Conservation (phyloP, 2,888 invertebrate genomes). For the Steinernema carpocapsae region DNA sequence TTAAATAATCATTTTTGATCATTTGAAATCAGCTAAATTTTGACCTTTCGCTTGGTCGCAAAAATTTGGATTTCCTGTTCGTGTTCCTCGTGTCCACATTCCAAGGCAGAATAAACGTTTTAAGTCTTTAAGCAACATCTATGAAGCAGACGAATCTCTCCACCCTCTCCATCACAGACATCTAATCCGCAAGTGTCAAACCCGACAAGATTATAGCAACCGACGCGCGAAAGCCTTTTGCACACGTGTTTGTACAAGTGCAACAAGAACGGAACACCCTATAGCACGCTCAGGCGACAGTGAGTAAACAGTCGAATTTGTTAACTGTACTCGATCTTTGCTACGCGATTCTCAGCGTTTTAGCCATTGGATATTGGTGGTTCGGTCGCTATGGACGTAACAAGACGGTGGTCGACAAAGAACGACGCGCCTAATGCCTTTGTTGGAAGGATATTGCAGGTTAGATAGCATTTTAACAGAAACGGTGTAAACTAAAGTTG, state of each 20-base stretch:
- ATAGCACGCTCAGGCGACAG: slow-evolving; percentile 9
- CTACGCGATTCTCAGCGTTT: neutral
- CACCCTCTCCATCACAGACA: neutral
- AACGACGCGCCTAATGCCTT: slow-evolving; percentile 47
- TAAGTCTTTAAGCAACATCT: neutral
- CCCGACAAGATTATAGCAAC: slow-evolving; percentile 11
- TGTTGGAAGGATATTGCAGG: slow-evolving; percentile 55
- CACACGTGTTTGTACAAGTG: neutral
- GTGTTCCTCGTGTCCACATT: no score
- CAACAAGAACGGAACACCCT: neutral
- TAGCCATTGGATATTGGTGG: neutral
- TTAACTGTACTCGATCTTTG: neutral
- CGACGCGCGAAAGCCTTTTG: slow-evolving; percentile 30
- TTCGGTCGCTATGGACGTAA: neutral
- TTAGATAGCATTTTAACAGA: slow-evolving; percentile 27
- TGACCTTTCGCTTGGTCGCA: neutral
- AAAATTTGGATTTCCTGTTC: neutral
- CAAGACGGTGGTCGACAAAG: neutral
- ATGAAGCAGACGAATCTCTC: neutral
- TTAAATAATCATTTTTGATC: no score
- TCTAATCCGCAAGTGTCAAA: slow-evolving; percentile 24
- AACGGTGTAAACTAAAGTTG: no score
- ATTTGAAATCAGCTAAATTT: no score
- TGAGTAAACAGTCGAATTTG: slow-evolving; percentile 11
- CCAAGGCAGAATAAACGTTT: neutral